Conservation (phyloP, 1,140 invertebrate species). For the Musca vetustissima region DNA sequence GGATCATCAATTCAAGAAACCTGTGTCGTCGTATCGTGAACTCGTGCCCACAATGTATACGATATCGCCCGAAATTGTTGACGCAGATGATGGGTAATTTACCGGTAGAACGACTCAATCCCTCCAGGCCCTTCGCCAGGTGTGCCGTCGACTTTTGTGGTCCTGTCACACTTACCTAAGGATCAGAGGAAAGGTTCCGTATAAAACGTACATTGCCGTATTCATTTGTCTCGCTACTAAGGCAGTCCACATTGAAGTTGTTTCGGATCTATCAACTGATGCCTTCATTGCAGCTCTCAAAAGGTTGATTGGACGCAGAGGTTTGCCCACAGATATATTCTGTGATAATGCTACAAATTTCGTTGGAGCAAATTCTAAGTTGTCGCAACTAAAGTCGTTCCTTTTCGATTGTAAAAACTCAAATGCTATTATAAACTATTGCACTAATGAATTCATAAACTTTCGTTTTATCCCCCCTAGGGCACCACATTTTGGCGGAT, state of each 20-base stretch:
- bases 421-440: not conserved
- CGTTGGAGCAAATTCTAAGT: not conserved
- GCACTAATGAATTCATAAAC: not conserved
- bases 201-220: not conserved
- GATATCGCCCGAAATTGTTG: not conserved
- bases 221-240: not conserved
- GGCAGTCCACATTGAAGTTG: not conserved
- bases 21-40: not conserved
- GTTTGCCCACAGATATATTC: slow-evolving; percentile 5
- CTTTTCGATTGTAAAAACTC: not conserved
- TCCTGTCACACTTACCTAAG: not conserved
- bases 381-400: not conserved
- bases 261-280: not conserved
- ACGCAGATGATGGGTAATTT: not conserved
- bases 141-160: slow-evolving; percentile 8
- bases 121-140: not conserved
- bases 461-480: not conserved
- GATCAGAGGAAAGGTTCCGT: not conserved
- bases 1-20: not conserved
- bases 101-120: not conserved
- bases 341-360: slow-evolving; percentile 16
- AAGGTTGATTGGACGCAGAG: not conserved
- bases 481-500: not conserved
- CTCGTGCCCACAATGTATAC: not conserved
- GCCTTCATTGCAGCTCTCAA: no score